Conservation (phyloP, 2,888 invertebrate species). For the Drosophila demipolita region DNA sequence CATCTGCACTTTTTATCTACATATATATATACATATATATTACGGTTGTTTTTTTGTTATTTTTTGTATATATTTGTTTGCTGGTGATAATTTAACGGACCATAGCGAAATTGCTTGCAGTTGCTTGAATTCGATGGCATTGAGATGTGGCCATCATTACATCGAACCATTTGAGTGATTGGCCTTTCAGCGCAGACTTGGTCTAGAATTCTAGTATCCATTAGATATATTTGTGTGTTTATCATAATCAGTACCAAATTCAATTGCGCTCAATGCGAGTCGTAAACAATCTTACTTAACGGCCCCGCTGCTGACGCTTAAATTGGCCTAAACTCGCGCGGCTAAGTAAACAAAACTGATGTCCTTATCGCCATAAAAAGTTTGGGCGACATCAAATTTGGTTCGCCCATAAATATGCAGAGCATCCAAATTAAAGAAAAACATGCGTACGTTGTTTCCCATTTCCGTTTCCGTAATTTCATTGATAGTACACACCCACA, state of each 20-base stretch:
- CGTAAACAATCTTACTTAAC: slow-evolving; percentile 68
- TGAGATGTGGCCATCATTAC: slow-evolving; percentile 63
- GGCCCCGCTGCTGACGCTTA: slow-evolving; percentile 58
- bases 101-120: slow-evolving; percentile 61
- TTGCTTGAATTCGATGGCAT: slow-evolving; percentile 37
- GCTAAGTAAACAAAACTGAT: slow-evolving; percentile 53
- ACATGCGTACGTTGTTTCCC: slow-evolving; percentile 49
- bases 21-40: not conserved
- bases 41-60: not conserved
- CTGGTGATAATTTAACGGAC: slow-evolving; percentile 50
- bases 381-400: slow-evolving; percentile 49
- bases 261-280: slow-evolving; percentile 56
- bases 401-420: slow-evolving; percentile 51
- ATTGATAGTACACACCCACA: slow-evolving; percentile 14
- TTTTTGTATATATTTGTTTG: slow-evolving; percentile 12
- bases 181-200: slow-evolving; percentile 55
- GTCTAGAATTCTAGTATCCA: not conserved
- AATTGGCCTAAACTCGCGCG: slow-evolving; percentile 32
- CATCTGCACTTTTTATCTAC: slow-evolving; percentile 39
- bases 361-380: slow-evolving; percentile 45
- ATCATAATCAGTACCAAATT: slow-evolving; percentile 57
- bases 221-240: slow-evolving; percentile 1
- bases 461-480: slow-evolving; percentile 69
- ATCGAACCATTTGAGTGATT: slow-evolving; percentile 62
- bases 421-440: slow-evolving; percentile 64